Evolutionary conservation across 2,888 invertebrate species (phyloP).

Genomic region (Graphium colonna): DNA sequence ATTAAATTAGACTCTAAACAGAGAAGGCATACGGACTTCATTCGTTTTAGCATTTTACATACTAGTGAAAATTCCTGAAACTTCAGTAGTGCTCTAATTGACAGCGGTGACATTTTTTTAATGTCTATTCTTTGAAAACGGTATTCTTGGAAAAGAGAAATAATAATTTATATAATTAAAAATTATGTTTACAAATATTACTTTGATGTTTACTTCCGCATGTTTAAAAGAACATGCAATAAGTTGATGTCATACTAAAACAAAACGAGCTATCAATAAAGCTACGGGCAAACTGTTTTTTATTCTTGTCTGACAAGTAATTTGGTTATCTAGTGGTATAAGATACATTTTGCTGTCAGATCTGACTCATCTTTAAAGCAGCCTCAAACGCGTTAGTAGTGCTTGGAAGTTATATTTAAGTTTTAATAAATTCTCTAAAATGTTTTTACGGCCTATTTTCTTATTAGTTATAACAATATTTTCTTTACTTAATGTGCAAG

Average conservation of each 20-base stretch:
- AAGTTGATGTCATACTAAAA: constrained; percentile 44
- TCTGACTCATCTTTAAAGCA: constrained; percentile 58
- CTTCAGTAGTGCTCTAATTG: background rate
- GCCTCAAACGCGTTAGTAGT: constrained; percentile 47
- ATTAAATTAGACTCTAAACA: constrained; percentile 40
- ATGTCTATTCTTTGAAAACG: background rate
- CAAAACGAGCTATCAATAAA: constrained; percentile 26
- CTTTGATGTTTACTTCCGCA: constrained; percentile 29
- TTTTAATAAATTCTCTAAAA: constrained; percentile 27
- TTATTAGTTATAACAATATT: constrained; percentile 12
- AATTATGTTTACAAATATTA: constrained; percentile 9
- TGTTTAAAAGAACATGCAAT: constrained; percentile 31
- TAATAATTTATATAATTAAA: background rate
- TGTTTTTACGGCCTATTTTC: constrained; percentile 18
- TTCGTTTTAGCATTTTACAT: background rate
- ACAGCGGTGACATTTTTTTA: background rate
- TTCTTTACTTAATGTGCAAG: constrained; percentile 25
- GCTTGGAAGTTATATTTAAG: constrained; percentile 37
- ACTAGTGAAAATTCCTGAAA: background rate
- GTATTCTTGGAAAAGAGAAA: background rate
- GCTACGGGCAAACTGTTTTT: constrained; percentile 25
- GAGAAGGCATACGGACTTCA: background rate
- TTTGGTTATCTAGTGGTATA: constrained; percentile 47
- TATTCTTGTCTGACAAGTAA: constrained; percentile 60
- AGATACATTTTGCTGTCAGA: constrained; percentile 38